Conservation (phyloP, 2,888 invertebrate species). For the Pollenia amentaria region DNA sequence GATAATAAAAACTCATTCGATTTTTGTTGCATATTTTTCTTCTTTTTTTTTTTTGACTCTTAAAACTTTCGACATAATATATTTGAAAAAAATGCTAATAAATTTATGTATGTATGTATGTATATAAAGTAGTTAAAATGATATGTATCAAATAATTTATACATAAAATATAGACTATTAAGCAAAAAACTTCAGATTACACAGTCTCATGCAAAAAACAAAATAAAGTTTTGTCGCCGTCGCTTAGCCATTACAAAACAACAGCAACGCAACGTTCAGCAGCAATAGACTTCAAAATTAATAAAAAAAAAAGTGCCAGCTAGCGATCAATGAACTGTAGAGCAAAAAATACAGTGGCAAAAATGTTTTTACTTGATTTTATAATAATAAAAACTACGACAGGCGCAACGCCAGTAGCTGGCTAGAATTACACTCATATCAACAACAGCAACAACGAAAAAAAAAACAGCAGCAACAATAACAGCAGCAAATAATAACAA, state of each 20-base stretch:
- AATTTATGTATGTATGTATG: slow-evolving; percentile 45
- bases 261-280: slow-evolving; percentile 12
- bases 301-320: slow-evolving; percentile 18
- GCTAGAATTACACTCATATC: slow-evolving; percentile 58
- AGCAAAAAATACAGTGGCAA: slow-evolving; percentile 56
- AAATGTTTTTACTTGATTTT: slow-evolving; percentile 42
- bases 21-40: slow-evolving; percentile 8
- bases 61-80: slow-evolving; percentile 54
- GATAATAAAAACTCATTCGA: slow-evolving; percentile 42
- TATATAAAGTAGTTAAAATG: slow-evolving; percentile 39
- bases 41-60: neutral
- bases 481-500: slow-evolving; percentile 25
- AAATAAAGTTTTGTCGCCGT: slow-evolving; percentile 52
- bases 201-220: slow-evolving; percentile 38
- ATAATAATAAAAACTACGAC: slow-evolving; percentile 16
- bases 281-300: slow-evolving; percentile 41
- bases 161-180: slow-evolving; percentile 63
- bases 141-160: slow-evolving; percentile 67
- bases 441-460: slow-evolving; percentile 12
- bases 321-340: slow-evolving; percentile 71
- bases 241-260: slow-evolving; percentile 61
- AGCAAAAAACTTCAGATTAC: slow-evolving; percentile 49
- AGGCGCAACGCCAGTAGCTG: slow-evolving; percentile 28
- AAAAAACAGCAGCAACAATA: neutral
- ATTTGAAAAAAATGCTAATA: slow-evolving; percentile 60